Percentiles rank a stretch among this genome's conserved stretches.
Conservation (phyloP, 2,113 vertebrate genomes). For the Thunnus maccoyii region DNA sequence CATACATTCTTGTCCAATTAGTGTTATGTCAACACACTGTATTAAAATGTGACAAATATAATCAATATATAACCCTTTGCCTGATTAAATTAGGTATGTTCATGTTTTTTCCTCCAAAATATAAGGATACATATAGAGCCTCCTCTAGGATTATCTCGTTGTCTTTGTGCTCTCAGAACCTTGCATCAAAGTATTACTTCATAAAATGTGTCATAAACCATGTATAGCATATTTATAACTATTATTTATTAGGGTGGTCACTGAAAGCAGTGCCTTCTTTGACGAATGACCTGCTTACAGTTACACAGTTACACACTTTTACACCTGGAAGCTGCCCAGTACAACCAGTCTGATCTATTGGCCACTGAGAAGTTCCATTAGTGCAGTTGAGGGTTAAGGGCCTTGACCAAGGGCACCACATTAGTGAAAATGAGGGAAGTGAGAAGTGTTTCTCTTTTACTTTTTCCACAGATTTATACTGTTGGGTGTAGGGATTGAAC, state of each 20-base stretch:
- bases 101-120: neutral
- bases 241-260: neutral
- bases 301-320: neutral
- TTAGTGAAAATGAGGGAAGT: neutral
- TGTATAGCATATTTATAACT: neutral
- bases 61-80: neutral
- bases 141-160: neutral
- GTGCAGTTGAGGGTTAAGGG: slow-evolving; percentile 3
- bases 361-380: neutral
- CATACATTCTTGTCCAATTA: slow-evolving; percentile 27
- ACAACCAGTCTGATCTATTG: neutral
- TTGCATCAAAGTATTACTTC: neutral
- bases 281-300: neutral
- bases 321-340: neutral
- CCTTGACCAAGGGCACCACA: neutral
- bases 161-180: neutral
- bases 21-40: slow-evolving; percentile 11
- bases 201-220: neutral
- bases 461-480: slow-evolving; percentile 3
- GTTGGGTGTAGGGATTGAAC: slow-evolving; percentile 4
- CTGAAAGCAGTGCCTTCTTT: neutral
- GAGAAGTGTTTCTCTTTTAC: slow-evolving; percentile 21
- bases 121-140: neutral
- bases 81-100: neutral
- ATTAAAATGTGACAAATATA: slow-evolving; percentile 17